A percentile compares a stretch with the other conserved stretches of the same genome.
phyloP scores from a whole-genome alignment of 2,888 invertebrate genomes.

The Apotomis capreana region DNA sequence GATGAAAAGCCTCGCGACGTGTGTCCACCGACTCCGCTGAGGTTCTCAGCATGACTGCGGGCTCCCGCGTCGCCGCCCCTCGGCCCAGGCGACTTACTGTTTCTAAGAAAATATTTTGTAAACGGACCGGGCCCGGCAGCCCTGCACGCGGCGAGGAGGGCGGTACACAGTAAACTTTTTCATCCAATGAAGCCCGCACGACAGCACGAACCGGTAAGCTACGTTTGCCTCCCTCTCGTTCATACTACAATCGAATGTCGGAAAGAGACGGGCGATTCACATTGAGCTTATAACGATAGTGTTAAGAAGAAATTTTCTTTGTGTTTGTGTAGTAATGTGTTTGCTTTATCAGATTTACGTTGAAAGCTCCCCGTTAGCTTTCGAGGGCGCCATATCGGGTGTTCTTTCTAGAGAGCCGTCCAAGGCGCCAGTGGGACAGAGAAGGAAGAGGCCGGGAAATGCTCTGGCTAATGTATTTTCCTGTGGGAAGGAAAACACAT shows the following conservation, averaged over 20 bases:
- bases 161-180: constrained; percentile 74
- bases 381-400: constrained; percentile 69
- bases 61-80: constrained; percentile 82
- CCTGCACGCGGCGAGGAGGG: constrained; percentile 69
- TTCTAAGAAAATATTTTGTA: constrained; percentile 75
- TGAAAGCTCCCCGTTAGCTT: constrained; percentile 80
- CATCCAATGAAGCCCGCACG: constrained; percentile 69
- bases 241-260: constrained; percentile 20
- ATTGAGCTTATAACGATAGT: constrained; percentile 56
- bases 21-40: constrained; percentile 80
- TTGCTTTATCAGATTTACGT: constrained; percentile 82
- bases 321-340: constrained; percentile 79
- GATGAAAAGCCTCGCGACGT: constrained; percentile 76
- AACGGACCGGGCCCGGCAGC: constrained; percentile 64
- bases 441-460: constrained; percentile 70
- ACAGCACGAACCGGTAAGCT: constrained; percentile 47
- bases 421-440: constrained; percentile 52
- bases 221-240: constrained; percentile 58
- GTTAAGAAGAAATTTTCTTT: constrained; percentile 76
- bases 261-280: constrained; percentile 54
- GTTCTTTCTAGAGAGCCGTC: constrained; percentile 53
- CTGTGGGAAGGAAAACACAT: constrained; percentile 83
- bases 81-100: constrained; percentile 77
- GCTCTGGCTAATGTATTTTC: constrained; percentile 81
- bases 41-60: constrained; percentile 82